Percentiles rank a stretch among this genome's conserved stretches.
Evolutionary conservation across 2,113 vertebrate genomes (phyloP).

Genomic region (Drymodes brunneopygia): DNA sequence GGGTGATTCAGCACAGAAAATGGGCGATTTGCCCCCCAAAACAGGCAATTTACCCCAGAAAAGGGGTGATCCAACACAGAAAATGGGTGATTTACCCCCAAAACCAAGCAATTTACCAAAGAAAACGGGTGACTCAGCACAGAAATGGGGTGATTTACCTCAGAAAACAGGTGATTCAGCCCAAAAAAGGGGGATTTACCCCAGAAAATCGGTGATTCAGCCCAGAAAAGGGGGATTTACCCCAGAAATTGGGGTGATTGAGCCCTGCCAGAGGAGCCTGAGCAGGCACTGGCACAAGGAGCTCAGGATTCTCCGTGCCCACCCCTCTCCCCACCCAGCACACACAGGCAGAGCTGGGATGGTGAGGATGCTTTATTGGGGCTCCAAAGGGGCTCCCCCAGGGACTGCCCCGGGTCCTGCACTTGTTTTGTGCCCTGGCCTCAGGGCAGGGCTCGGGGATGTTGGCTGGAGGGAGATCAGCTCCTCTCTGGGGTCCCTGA

Average conservation of each 20-base stretch:
- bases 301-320: neutral
- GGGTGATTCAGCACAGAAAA: neutral
- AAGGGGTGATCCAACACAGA: accelerated
- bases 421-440: neutral
- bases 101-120: too few species aligned
- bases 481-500: neutral
- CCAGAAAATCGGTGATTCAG: accelerated
- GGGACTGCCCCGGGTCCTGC: accelerated
- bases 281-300: accelerated
- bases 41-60: neutral
- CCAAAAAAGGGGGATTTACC: neutral
- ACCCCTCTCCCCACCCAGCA: neutral
- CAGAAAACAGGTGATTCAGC: accelerated
- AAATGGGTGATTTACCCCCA: neutral
- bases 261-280: neutral
- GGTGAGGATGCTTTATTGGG: accelerated
- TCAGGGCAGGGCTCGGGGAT: neutral
- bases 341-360: neutral
- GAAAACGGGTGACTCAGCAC: neutral
- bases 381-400: neutral
- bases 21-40: accelerated
- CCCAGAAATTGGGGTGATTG: accelerated
- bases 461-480: neutral
- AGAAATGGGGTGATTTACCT: accelerated
- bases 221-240: neutral